Base-by-base conservation (phyloP, 1,140 invertebrate species). In the Drosophila simulans region DNA sequence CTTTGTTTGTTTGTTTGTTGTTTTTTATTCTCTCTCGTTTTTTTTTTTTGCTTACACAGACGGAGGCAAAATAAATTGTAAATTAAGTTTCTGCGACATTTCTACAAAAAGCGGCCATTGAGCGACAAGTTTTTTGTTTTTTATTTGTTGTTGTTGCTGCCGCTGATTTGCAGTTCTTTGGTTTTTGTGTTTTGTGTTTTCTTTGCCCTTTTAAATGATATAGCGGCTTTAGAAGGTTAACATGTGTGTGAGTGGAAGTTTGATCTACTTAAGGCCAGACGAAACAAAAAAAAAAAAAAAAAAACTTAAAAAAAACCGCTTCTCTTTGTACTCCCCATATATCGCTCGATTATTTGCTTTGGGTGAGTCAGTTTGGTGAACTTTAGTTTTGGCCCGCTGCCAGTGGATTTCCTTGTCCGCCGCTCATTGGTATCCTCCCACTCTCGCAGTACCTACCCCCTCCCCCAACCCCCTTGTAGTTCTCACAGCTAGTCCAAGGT, bases 51-150 rank as follows among this genome's bases (percentile, higher is more conserved):
- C 4, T 31, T 66, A 46, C 53, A 49, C 60, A 66, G 68, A 48
- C 51, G 64, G 64, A 57, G 68, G 64, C 68, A 57, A 57, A 71
- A 46, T 57, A 70, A 56, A 70, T 69, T 69, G 64, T 70, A 70
- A 70, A 71, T 71, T 71, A 70, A 70, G 64, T 71, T 71, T 70
- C 52, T 70, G 65, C 68, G 68, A 71, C 66, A 69, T 70, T 70
- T 70, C 35, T 48, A 69, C 42, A 54, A 65, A 52, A 55, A 42
- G 48, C 65, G 40, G 34, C 20, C 39, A 25, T 39, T 54, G 40
- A 35, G 51, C 20, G 51, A 39, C 64, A 69, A 70, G 42, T 70
- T 70, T 70, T 69, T 17, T 17, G 17, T 17, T 22, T 22, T 22
- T 22, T 22, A 22, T 22, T 22, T 22, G 20, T 56, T 70, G 17